Conservation (phyloP, 2,113 vertebrate genomes). For the Panthera tigris region DNA sequence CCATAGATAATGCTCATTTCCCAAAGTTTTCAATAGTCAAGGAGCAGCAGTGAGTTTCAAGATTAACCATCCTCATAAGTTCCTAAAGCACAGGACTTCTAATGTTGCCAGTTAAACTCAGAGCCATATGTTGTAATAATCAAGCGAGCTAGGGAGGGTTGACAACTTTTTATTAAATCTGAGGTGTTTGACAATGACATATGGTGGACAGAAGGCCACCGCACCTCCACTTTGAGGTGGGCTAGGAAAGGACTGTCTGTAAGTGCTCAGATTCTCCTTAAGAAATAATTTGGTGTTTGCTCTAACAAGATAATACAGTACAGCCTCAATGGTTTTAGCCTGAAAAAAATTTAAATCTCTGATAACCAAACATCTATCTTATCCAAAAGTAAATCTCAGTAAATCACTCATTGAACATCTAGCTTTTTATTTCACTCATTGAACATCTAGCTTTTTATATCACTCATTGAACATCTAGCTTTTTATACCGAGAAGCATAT, state of each 20-base stretch:
- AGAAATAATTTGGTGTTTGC: slow-evolving; percentile 9
- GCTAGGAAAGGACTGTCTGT: neutral
- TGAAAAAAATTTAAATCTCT: neutral
- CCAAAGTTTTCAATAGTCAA: neutral
- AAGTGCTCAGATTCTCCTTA: neutral
- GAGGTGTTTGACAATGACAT: slow-evolving; percentile 36
- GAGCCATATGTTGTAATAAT: slow-evolving; percentile 72
- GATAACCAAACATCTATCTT: neutral
- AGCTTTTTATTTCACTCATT: neutral
- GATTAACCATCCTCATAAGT: neutral
- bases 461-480: neutral
- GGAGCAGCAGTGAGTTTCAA: neutral
- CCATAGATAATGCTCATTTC: neutral
- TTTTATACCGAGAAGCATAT: neutral
- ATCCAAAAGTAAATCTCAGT: slow-evolving; percentile 14
- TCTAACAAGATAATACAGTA: neutral
- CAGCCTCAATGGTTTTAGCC: neutral
- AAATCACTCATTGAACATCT: neutral
- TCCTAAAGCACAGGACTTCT: slow-evolving; percentile 7
- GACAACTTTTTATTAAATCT: slow-evolving; percentile 69
- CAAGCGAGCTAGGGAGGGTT: slow-evolving; percentile 47
- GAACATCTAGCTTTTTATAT: neutral
- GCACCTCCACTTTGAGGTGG: neutral
- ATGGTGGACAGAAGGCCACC: slow-evolving; percentile 59
- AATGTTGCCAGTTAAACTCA: neutral